These are phyloP conservation scores for Spisula solida DNA, from an alignment of 2,888 invertebrate genomes.

Conservation along the genomic window DNA sequence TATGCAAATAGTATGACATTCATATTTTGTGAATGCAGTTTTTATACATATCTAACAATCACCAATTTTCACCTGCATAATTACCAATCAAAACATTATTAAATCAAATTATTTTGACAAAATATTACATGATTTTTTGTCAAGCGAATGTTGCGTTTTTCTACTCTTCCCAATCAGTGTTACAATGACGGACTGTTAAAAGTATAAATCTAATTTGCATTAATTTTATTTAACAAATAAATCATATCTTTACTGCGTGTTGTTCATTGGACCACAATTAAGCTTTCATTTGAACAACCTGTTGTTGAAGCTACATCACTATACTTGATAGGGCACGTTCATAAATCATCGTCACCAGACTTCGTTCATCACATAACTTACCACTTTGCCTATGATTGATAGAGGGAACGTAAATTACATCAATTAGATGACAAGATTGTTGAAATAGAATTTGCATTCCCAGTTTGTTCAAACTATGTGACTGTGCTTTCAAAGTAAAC, in stretches of 20 bases:
- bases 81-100: conserved; percentile 8
- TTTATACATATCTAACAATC: not conserved
- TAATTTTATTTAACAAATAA: conserved; percentile 32
- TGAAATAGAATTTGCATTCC: conserved; percentile 11
- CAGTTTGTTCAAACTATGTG: not conserved
- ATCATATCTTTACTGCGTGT: conserved; percentile 32
- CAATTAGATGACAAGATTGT: not conserved
- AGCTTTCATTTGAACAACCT: conserved; percentile 23
- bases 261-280: conserved; percentile 31
- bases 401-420: not conserved
- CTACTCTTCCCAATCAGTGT: not conserved
- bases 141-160: not conserved
- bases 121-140: not conserved
- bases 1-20: conserved; percentile 8
- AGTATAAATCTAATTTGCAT: conserved; percentile 28
- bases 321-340: not conserved
- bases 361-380: not conserved
- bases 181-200: conserved; percentile 27
- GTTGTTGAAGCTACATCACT: not conserved
- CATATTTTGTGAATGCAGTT: not conserved
- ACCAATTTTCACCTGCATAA: not conserved
- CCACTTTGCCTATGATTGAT: conserved; percentile 8
- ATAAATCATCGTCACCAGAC: conserved; percentile 21
- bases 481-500: not conserved
- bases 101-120: conserved; percentile 23